A percentile compares a stretch with the other conserved stretches of the same genome.
These are phyloP conservation scores for Ptychoptera albimana DNA, from an alignment of 2,888 invertebrate genomes.

Conservation along the genomic window DNA sequence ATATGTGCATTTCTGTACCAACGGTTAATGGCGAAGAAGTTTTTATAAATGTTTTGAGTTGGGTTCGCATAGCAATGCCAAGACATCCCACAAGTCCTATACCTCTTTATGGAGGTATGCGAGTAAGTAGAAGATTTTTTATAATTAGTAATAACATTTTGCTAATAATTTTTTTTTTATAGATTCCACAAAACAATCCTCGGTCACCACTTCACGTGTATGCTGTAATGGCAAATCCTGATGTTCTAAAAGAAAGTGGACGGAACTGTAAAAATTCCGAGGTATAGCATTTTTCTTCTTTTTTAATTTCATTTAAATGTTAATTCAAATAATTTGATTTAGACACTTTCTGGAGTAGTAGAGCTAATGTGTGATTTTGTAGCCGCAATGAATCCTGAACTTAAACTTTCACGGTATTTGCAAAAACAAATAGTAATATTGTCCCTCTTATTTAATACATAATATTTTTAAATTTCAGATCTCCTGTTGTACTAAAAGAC, in stretches of 20 bases:
- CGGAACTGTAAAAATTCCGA: conserved; percentile 47
- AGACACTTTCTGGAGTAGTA: conserved; percentile 50
- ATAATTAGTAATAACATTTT: neutral
- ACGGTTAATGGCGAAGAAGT: conserved; percentile 35
- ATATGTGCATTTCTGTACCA: conserved; percentile 52
- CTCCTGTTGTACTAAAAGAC: conserved; percentile 45
- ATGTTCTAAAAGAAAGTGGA: conserved; percentile 49
- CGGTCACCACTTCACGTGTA: conserved; percentile 47
- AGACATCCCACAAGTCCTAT: conserved; percentile 47
- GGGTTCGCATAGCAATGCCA: conserved; percentile 55
- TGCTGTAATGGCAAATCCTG: conserved; percentile 59
- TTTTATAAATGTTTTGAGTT: conserved; percentile 53
- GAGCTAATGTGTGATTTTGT: conserved; percentile 55
- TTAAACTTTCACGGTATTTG: conserved; percentile 37
- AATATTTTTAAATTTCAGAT: conserved; percentile 15
- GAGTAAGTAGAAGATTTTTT: conserved; percentile 27
- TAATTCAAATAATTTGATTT: conserved; percentile 14
- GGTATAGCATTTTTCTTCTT: conserved; percentile 25
- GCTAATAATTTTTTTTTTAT: conserved; percentile 5
- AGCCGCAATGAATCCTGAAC: conserved; percentile 53
- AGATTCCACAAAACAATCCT: conserved; percentile 44
- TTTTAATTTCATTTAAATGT: neutral
- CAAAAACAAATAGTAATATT: neutral
- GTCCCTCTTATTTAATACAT: neutral
- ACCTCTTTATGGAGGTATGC: conserved; percentile 57